Conservation (phyloP, 1,140 invertebrate species). For the Cydia splendana region DNA sequence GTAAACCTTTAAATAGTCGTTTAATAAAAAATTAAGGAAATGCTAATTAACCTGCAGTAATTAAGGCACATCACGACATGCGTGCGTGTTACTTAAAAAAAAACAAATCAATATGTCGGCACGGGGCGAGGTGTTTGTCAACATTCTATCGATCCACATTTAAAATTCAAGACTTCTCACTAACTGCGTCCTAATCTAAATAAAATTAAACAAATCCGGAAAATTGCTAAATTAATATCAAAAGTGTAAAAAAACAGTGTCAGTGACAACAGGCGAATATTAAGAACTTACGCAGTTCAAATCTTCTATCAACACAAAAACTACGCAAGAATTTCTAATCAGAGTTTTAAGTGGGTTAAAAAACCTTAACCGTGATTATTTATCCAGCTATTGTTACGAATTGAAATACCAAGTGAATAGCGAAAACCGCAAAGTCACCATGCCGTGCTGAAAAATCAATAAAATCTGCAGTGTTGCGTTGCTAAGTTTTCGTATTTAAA, state of each 20-base stretch:
- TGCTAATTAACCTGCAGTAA: neutral
- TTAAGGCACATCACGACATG: slow-evolving; percentile 12
- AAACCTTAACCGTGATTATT: slow-evolving; percentile 3
- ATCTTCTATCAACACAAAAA: slow-evolving; percentile 12
- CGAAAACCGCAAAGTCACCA: slow-evolving; percentile 27
- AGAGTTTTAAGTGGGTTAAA: slow-evolving; percentile 15
- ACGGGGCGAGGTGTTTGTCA: slow-evolving; percentile 68
- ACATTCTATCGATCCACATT: slow-evolving; percentile 65
- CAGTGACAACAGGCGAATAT: slow-evolving; percentile 21
- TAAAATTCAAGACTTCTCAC: slow-evolving; percentile 33
- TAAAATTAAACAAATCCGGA: slow-evolving; percentile 35
- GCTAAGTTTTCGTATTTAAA: slow-evolving; percentile 55
- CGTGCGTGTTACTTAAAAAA: slow-evolving; percentile 30
- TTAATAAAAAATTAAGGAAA: neutral
- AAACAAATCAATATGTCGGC: slow-evolving; percentile 32
- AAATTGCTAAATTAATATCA: slow-evolving; percentile 9
- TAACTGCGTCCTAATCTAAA: slow-evolving; percentile 27
- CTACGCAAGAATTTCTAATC: slow-evolving; percentile 18
- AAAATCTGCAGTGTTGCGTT: slow-evolving; percentile 62
- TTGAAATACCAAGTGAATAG: neutral
- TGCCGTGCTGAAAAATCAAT: slow-evolving; percentile 64
- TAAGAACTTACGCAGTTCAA: slow-evolving; percentile 7
- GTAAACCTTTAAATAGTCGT: neutral
- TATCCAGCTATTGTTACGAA: neutral
- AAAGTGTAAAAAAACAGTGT: slow-evolving; percentile 8